Evolutionary conservation across 2,888 invertebrate species (phyloP), one percentile per base, ranked within the genome.

Genomic region (Myopa tessellatipennis): DNA sequence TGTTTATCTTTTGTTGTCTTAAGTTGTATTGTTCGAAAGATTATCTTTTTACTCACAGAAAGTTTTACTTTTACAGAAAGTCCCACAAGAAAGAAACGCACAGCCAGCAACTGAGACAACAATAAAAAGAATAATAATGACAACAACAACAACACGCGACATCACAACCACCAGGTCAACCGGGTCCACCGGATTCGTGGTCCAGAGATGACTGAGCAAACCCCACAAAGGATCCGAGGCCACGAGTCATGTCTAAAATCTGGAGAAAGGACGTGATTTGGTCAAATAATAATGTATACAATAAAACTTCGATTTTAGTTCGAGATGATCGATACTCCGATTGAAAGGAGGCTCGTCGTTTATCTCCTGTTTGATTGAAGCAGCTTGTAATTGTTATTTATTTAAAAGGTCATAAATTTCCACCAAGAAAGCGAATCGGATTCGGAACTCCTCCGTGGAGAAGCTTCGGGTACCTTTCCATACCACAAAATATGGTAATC

Each of bases 351-450:
- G n/a, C n/a, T 45, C n/a, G 1, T 55, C 60, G 55, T 12, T 63
- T 65, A 65, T 52, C 65, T 63, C 36, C 74, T 74, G 52, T 74
- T 74, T 74, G 50, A 65, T 74, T 65, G 74, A 50, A 63, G 74
- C 74, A 63, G 50, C 68, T 40, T 74, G 65, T 75, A 68, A 68
- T 68, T 75, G 75, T 75, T 75, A 38, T 76, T 76, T 76, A 55
- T 76, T 76, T 71, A 65, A 71, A 76, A 71, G 65, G 76, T 71
- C 71, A 70, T 76, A 65, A 76, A 76, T 71, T 76, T 52, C 38
- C 36, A n/a, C 67, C 38, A 14, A 14, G 16, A 34, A 5, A 14
- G 16, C 14, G 36, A 10, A 36, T 36, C 34, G 4, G 34, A 14
- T 16, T 55, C 16, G 55, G 55, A 4, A n/a, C 5, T 8, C 10